A percentile compares a stretch with the other conserved stretches of the same genome.
Evolutionary conservation across 64 coral and sea anemone species (phyloP).

Genomic region (Dendrophyllia cribrosa): DNA sequence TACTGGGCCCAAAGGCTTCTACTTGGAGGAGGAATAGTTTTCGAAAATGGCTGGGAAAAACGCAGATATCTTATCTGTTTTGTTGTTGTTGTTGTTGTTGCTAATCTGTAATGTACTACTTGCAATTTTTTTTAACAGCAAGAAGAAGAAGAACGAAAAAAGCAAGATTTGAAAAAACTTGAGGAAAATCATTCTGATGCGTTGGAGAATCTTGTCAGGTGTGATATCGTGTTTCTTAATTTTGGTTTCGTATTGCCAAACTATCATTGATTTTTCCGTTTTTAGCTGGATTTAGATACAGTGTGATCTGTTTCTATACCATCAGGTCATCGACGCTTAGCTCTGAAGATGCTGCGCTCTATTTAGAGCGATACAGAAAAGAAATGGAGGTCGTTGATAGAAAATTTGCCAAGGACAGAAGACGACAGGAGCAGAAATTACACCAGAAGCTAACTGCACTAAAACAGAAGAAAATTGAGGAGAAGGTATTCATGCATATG

Average conservation of each 20-base stretch:
- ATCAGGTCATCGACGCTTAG: slow-evolving; percentile 72
- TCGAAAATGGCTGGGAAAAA: too few relatives aligned
- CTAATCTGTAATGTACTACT: neutral
- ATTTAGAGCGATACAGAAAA: slow-evolving; percentile 70
- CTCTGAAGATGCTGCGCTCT: slow-evolving; percentile 63
- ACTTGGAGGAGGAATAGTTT: too few relatives aligned
- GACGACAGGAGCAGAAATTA: slow-evolving; percentile 77
- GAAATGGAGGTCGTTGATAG: slow-evolving; percentile 80
- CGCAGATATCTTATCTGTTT: neutral
- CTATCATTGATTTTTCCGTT: too few relatives aligned
- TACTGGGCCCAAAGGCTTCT: too few relatives aligned
- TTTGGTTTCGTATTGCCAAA: too few relatives aligned
- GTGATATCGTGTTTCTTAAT: neutral
- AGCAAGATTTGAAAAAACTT: slow-evolving; percentile 55
- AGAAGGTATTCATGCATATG: slow-evolving; percentile 57
- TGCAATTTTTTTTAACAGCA: slow-evolving; percentile 21
- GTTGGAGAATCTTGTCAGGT: slow-evolving; percentile 73
- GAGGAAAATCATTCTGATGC: slow-evolving; percentile 60
- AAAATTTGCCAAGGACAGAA: slow-evolving; percentile 76
- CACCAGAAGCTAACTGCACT: slow-evolving; percentile 84
- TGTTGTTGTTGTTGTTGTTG: neutral
- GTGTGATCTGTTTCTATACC: neutral
- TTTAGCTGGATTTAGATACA: too few relatives aligned
- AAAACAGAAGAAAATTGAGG: slow-evolving; percentile 82
- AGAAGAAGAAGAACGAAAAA: slow-evolving; percentile 76